Evolutionary conservation across 2,113 vertebrate species (phyloP).

Genomic region (Gadus chalcogrammus): DNA sequence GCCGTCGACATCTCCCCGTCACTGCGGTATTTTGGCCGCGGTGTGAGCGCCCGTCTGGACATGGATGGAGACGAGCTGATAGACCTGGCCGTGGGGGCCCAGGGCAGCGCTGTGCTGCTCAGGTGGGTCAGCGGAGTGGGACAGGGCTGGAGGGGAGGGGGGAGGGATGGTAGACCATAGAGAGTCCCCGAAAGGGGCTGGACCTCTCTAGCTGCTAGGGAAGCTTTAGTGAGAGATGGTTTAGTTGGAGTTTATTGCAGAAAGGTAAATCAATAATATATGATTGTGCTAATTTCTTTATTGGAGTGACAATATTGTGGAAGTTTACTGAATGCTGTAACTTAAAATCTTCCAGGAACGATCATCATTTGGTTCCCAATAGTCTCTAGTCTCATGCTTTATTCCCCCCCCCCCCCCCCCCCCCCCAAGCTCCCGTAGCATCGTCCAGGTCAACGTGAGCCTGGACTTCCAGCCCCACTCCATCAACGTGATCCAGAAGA

Average conservation of each 20-base stretch:
- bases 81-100: conserved; percentile 89
- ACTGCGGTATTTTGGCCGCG: conserved; percentile 92
- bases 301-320: no score
- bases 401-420: not conserved
- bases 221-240: no score
- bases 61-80: conserved; percentile 86
- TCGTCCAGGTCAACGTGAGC: conserved; percentile 77
- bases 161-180: not conserved
- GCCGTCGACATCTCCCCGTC: conserved; percentile 69
- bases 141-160: not conserved
- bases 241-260: no score
- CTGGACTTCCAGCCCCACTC: conserved; percentile 78
- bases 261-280: no score
- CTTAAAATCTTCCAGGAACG: no score
- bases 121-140: conserved; percentile 68
- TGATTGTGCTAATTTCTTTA: no score
- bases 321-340: no score
- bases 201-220: no score
- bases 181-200: no score
- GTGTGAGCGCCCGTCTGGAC: conserved; percentile 82
- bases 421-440: conserved; percentile 78
- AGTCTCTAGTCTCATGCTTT: no score
- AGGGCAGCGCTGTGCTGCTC: conserved; percentile 84
- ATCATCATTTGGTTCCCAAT: no score
- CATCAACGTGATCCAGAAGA: conserved; percentile 84